Evolutionary conservation across 2,797 vertebrate species (phyloP).

Genomic region (Lacerta agilis): DNA sequence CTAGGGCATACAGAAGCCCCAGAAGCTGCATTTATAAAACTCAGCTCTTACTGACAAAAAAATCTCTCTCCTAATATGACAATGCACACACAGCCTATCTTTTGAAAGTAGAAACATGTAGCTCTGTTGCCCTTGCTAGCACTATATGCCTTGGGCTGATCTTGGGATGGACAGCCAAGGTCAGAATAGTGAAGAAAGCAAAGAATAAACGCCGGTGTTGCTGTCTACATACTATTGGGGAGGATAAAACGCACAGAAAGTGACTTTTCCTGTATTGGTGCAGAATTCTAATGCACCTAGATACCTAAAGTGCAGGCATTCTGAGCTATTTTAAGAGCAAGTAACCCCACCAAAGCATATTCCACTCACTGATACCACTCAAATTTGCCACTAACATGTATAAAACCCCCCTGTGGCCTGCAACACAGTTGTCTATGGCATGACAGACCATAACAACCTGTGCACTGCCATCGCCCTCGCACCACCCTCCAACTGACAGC

Average conservation of each 20-base stretch:
- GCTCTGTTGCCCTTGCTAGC: background rate
- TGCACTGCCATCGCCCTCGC: too few species aligned
- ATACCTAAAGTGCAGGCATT: background rate
- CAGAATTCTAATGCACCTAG: background rate
- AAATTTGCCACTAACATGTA: background rate
- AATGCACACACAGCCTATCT: background rate
- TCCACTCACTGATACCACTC: background rate
- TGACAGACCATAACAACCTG: background rate
- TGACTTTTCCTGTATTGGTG: background rate
- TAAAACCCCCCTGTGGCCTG: background rate
- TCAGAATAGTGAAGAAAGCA: background rate
- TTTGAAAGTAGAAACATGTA: background rate
- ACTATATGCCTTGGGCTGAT: background rate
- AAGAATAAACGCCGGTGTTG: background rate
- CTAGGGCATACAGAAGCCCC: background rate
- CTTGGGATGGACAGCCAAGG: background rate
- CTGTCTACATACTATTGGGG: background rate
- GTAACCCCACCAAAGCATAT: background rate
- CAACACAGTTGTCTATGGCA: background rate
- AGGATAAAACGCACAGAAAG: background rate
- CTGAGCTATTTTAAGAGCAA: background rate
- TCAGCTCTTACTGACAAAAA: background rate
- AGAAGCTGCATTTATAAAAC: background rate
- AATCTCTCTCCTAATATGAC: background rate
- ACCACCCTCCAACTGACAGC: background rate